These are phyloP conservation scores for Otolemur garnettii DNA, from an alignment of 2,113 vertebrate species.

Conservation along the genomic window DNA sequence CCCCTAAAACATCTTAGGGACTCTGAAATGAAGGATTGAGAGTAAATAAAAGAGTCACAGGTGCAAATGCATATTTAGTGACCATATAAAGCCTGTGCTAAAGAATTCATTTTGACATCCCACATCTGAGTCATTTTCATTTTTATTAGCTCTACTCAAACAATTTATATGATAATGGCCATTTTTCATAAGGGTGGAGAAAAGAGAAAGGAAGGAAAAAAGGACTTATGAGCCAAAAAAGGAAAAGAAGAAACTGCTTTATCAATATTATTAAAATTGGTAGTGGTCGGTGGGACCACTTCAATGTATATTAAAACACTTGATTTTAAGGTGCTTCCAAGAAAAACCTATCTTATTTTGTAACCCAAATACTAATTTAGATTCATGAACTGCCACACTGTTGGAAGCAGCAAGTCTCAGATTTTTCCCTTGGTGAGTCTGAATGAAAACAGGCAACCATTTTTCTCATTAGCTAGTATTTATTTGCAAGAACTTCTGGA, in stretches of 20 bases:
- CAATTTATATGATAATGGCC: slow-evolving; percentile 71
- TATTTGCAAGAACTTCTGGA: slow-evolving; percentile 18
- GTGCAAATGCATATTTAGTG: slow-evolving; percentile 31
- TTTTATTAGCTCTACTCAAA: slow-evolving; percentile 68
- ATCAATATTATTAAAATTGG: slow-evolving; percentile 9
- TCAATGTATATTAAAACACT: background rate
- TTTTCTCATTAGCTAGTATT: slow-evolving; percentile 9
- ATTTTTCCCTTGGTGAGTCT: background rate
- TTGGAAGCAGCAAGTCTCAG: background rate
- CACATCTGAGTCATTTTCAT: slow-evolving; percentile 70
- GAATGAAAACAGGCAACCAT: background rate
- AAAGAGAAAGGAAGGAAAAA: background rate
- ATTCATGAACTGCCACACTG: background rate
- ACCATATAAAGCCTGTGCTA: background rate
- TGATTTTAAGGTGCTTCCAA: background rate
- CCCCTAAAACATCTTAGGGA: background rate
- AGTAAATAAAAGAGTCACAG: background rate
- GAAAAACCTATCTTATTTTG: slow-evolving; percentile 43
- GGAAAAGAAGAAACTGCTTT: background rate
- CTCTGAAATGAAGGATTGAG: background rate
- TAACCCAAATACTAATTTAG: slow-evolving; percentile 27
- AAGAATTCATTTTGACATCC: slow-evolving; percentile 39
- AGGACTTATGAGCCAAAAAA: background rate
- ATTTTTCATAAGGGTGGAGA: background rate
- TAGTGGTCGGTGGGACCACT: too few relatives aligned